Evolutionary conservation across 2,797 vertebrate genomes (phyloP).

Genomic region (Gymnoscopelus microlampas): DNA sequence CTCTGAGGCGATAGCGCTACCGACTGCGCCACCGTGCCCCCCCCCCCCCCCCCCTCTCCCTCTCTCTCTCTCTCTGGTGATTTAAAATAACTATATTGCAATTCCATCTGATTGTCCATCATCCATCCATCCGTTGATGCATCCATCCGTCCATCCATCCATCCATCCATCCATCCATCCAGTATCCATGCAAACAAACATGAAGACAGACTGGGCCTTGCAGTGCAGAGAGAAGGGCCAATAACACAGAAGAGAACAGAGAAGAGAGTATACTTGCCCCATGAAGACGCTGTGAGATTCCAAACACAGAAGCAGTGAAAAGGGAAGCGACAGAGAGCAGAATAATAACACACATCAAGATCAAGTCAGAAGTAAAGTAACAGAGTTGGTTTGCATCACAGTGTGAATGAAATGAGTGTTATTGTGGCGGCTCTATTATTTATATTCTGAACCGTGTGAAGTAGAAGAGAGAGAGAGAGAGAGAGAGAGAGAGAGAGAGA

Average conservation of each 20-base stretch:
- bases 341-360: slow-evolving; percentile 40
- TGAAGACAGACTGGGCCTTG: slow-evolving; percentile 19
- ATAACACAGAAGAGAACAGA: slow-evolving; percentile 37
- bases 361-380: slow-evolving; percentile 46
- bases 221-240: not conserved
- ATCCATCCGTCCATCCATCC: not conserved
- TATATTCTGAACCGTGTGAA: no score
- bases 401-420: not conserved
- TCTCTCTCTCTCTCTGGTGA: no score
- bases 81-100: no score
- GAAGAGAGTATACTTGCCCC: slow-evolving; percentile 90
- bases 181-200: slow-evolving; percentile 26
- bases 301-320: slow-evolving; percentile 78
- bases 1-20: no score
- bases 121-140: not conserved
- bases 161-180: not conserved
- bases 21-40: no score
- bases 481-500: no score
- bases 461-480: no score
- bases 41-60: no score
- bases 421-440: no score
- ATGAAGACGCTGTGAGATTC: slow-evolving; percentile 82
- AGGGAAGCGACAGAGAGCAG: slow-evolving; percentile 76
- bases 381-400: not conserved
- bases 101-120: not conserved